Conservation (phyloP, 2,888 invertebrate genomes). For the Gastracanthus pulcherrimus region DNA sequence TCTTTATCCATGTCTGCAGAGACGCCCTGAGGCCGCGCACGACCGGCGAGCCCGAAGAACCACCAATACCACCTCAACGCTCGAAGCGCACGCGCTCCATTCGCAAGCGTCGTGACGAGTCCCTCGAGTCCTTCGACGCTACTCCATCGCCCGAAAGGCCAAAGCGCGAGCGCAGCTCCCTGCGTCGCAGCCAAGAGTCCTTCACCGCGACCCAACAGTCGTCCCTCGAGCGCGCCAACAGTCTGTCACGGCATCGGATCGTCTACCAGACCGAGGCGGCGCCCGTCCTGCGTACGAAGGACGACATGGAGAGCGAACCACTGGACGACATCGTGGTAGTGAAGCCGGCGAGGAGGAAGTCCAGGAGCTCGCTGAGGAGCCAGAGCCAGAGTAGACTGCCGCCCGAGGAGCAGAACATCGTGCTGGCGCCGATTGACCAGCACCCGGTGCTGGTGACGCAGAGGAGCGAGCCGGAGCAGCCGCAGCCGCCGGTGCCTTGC, state of each 20-base stretch:
- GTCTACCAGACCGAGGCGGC: conserved; percentile 69
- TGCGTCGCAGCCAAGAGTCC: conserved; percentile 67
- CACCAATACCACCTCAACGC: conserved; percentile 69
- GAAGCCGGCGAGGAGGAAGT: conserved; percentile 73
- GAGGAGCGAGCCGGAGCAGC: background rate
- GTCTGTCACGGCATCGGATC: conserved; percentile 67
- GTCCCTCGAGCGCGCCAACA: conserved; percentile 59
- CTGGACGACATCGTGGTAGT: conserved; percentile 73
- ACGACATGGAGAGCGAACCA: conserved; percentile 62
- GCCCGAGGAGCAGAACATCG: conserved; percentile 60
- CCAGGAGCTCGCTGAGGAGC: conserved; percentile 69
- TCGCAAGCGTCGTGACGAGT: conserved; percentile 68
- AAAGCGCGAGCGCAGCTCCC: conserved; percentile 75
- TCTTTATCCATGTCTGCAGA: conserved; percentile 21
- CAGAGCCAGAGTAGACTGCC: conserved; percentile 65
- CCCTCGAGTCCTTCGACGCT: conserved; percentile 65
- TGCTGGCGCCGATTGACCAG: conserved; percentile 52
- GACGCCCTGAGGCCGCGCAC: conserved; percentile 87
- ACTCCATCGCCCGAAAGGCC: conserved; percentile 76
- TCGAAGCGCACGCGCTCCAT: conserved; percentile 68
- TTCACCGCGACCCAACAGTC: conserved; percentile 56
- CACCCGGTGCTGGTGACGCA: background rate
- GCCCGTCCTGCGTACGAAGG: conserved; percentile 54
- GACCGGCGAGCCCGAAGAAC: conserved; percentile 82
- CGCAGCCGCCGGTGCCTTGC: conserved; percentile 65